Evolutionary conservation across 2,797 vertebrate species (phyloP), one percentile per base, ranked within the genome.

Genomic region (Peromyscus eremicus): DNA sequence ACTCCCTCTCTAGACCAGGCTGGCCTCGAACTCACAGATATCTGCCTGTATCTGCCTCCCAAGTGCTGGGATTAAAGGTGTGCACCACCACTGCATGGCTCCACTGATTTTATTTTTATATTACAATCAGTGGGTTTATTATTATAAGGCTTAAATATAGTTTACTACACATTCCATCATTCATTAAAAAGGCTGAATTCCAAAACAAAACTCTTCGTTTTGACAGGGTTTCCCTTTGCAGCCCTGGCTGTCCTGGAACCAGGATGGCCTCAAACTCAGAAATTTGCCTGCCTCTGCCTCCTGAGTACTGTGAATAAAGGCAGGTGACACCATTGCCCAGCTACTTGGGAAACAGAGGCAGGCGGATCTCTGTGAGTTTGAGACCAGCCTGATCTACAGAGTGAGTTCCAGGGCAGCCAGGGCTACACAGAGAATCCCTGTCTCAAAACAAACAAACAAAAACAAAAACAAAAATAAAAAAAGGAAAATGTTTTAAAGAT

Each of bases 101-200:
- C 49, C 49, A 10, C 49, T 88, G 40, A 29, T 40, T 62, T 79
- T 25, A 49, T 37, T 87, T 87, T 87, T 71, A 55, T 87, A 52
- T 75, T 43, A 32, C 40, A 89, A 75, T 23, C 29, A 62, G 12
- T 89, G 37, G 57, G 29, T 62, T 89, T 46, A 62, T 29, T 71
- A 77, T 68, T 75, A 46, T 40, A n/a, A 90, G 14, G 64, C 81
- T 91, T 94, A 92, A 82, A 29, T 92, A 9, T 83, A 76, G 87
- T 66, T 95, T 81, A 80, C 43, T 73, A 84, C 16, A 86, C 25
- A 81, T 57, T 34, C 46, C 23, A 70, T 40, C 84, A 66, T 70
- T 87, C 81, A 95, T 43, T 79, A 68, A 55, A 92, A 86, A 80
- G 55, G 81, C 32, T 64, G 43, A 76, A 79, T 23, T 57, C 19